A percentile compares a stretch with the other conserved stretches of the same genome.
phyloP scores from a whole-genome alignment of 2,797 vertebrate species.

The Eulemur mongoz region DNA sequence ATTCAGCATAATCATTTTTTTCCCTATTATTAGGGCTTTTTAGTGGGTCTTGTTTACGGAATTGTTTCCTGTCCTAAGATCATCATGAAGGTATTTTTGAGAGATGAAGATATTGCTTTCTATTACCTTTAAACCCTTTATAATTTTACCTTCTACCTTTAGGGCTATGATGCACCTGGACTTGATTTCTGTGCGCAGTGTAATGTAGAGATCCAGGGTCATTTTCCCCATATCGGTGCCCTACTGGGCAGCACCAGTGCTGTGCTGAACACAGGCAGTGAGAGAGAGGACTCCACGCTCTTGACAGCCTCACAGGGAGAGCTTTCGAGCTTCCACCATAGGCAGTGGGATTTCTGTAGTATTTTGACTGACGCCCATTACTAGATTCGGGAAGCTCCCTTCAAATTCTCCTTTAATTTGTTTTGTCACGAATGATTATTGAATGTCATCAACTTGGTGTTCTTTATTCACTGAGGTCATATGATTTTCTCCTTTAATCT shows the following conservation, averaged over 20 bases:
- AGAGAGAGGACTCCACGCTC: too few relatives aligned
- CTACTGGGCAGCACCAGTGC: background rate
- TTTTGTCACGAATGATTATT: background rate
- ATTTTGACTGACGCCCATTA: background rate
- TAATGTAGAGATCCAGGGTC: background rate
- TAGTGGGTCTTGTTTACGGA: background rate
- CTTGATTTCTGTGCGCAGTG: background rate
- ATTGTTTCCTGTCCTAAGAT: background rate
- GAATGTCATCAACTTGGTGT: background rate
- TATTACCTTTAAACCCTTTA: background rate
- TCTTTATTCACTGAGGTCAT: background rate
- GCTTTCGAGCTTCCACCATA: background rate
- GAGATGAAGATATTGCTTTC: too few relatives aligned
- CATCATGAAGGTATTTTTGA: background rate
- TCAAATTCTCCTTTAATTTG: background rate
- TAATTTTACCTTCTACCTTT: background rate
- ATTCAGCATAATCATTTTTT: background rate
- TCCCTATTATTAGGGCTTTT: background rate
- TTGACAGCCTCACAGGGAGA: background rate
- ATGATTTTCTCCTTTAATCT: background rate
- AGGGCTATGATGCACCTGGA: too few relatives aligned
- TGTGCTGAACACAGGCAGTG: too few relatives aligned
- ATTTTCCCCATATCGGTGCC: accelerated
- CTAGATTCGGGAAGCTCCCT: background rate
- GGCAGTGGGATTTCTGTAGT: background rate